Evolutionary conservation across 2,888 invertebrate species (phyloP), one percentile per base, ranked within the genome.

Genomic region (Meliscaeva auricollis): DNA sequence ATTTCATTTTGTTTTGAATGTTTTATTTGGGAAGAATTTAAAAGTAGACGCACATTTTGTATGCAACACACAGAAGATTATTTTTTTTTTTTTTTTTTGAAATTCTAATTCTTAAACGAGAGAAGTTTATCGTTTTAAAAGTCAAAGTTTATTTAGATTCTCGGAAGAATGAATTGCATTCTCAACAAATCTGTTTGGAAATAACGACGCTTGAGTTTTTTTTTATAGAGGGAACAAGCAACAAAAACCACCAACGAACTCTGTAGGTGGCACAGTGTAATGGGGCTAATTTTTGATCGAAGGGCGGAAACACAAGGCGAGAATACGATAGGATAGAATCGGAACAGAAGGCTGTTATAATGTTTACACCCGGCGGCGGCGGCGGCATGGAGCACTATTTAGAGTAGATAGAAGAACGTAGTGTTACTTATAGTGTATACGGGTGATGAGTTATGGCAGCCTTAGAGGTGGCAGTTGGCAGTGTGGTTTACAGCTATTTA

Each of bases 281-380:
- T 60, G 64, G 64, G 79, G 48, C 35, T 54, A 58, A 70, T 32
- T 72, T 32, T 48, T n/a, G 35, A 66, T 66, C 22, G 20, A 64
- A 64, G n/a, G 62, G 48, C 62, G 82, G 17, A 66, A 48, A 38
- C 73, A 46, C 32, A 50, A 58, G 62, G 48, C 48, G 50, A 35
- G 35, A 13, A 41, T 11, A 58, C 3, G 6, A 20, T 58, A 35
- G 15, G 41, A 44, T 64, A 38, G 17, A 54, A 69, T 66, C 66
- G 70, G 58, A 84, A 84, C 84, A 66, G 70, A 72, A 80, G 80
- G 66, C 72, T 80, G 64, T 75, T 75, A 80, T 80, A 75, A 80
- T 83, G 62, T 79, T 79, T 79, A 84, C 66, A 80, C 35, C 58
- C 66, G 64, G 46, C 44, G 66, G 68, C 54, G 46, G 38, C 38